A percentile compares a stretch with the other conserved stretches of the same genome.
These are phyloP conservation scores for Pomacea canaliculata DNA, from an alignment of 2,888 invertebrate genomes.

Conservation along the genomic window DNA sequence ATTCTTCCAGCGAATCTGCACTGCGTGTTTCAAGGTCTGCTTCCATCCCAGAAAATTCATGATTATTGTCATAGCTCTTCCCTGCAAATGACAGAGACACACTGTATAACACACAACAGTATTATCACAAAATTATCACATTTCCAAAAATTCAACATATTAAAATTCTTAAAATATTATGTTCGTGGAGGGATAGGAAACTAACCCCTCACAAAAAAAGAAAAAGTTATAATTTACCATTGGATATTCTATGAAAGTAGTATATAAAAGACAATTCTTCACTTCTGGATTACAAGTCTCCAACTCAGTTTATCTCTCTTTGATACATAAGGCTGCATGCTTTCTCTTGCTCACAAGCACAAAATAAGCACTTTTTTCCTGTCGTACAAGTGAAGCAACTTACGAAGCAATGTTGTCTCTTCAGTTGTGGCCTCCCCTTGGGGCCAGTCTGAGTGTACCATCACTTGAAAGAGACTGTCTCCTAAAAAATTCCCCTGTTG, in stretches of 20 bases:
- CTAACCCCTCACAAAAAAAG: no score
- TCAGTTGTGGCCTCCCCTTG: slow-evolving; percentile 6
- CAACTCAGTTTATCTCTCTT: no score
- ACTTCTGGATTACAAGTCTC: no score
- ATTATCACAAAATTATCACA: no score
- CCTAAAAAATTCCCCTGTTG: slow-evolving; percentile 33
- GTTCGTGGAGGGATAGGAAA: no score
- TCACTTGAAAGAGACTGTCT: slow-evolving; percentile 34
- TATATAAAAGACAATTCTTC: no score
- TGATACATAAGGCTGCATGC: background rate
- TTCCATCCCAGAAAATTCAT: slow-evolving; percentile 36
- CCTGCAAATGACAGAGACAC: background rate
- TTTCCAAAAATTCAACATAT: no score
- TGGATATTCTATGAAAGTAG: no score
- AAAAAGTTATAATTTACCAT: no score
- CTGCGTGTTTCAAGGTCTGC: slow-evolving; percentile 58
- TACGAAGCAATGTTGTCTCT: slow-evolving; percentile 9
- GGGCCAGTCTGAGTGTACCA: slow-evolving; percentile 28
- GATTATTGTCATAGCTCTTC: slow-evolving; percentile 15
- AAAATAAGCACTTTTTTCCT: background rate
- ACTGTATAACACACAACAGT: no score
- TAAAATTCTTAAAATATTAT: no score
- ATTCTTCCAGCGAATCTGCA: slow-evolving; percentile 62
- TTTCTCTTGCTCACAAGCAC: background rate
- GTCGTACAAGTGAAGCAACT: background rate